Base-by-base conservation (phyloP, 2,797 vertebrate species). In the Cirrhinus molitorella region DNA sequence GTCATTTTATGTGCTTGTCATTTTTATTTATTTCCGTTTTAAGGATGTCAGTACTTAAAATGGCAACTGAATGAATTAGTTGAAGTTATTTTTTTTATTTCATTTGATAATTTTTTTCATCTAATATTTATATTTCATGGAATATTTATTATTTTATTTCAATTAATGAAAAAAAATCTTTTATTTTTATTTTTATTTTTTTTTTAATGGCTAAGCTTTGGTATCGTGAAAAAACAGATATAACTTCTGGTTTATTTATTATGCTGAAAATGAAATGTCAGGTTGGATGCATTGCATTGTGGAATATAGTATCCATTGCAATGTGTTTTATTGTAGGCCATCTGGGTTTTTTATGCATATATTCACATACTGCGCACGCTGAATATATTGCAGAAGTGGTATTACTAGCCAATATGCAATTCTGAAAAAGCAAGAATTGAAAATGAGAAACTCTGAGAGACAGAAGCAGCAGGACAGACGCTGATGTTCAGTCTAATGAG, bases 401-500 rank as follows among this genome's bases (percentile, higher is more conserved):
- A 3, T 7, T 40, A 21, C 0, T 21, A 21, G 28, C 21, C 19
- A 28, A 23, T 14, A 8, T 63, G 49, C 6, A 6, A 51, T 51
- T 17, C 17, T 49, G 16, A 49, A 14, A 23, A 25, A 25, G 17
- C 49, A 25, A 59, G 55, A 59, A 51, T 2, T 19, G 49, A 53
- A 53, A 25, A 23, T 13, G 57, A 61, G 57, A 14, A 28, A 16
- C 23, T 61, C 25, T 1, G 25, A 63, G 25, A 63, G 61, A 63
- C 61, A n/a, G 21, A n/a, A 55, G 21, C 53, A 55, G 53, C 53
- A 55, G 53, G 53, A 55, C 53, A 34, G 31, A 67, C 17, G 9
- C 65, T 67, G 34, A 66, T 66, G 65, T 65, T 55, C 19, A 23
- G 53, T 57, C 9, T 57, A 37, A 67, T 65, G 61, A 66, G 63